phyloP scores from a whole-genome alignment of 2,113 vertebrate species.

The Rhinogobius similis region DNA sequence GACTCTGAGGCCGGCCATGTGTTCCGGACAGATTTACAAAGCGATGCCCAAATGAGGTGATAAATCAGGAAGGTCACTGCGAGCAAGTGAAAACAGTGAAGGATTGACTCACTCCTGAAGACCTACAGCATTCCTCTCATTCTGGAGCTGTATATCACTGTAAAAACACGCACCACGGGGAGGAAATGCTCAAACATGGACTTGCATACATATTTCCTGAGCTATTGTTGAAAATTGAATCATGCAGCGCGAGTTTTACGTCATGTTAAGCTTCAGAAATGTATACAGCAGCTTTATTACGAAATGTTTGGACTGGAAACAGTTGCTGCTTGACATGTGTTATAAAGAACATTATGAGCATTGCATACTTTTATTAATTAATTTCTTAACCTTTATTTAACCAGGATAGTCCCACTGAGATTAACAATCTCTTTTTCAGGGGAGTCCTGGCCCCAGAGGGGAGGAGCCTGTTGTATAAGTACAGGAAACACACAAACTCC shows the following conservation, averaged over 20 bases:
- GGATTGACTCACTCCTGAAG: conserved; percentile 9
- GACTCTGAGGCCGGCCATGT: too few species aligned
- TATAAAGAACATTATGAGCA: too few species aligned
- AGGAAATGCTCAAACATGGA: conserved; percentile 30
- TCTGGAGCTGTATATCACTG: conserved; percentile 2
- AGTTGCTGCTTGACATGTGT: too few species aligned
- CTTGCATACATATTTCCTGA: not conserved
- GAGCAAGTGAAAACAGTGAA: conserved; percentile 23
- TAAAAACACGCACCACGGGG: conserved; percentile 28
- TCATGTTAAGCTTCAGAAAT: not conserved
- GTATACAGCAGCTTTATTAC: not conserved
- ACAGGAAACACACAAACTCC: too few species aligned
- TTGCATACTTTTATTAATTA: too few species aligned
- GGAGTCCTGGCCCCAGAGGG: too few species aligned
- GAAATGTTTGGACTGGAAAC: too few species aligned
- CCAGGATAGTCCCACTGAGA: too few species aligned
- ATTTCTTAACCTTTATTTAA: too few species aligned
- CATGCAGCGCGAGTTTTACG: not conserved
- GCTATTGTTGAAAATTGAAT: not conserved
- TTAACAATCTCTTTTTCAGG: too few species aligned
- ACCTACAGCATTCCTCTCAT: conserved; percentile 48
- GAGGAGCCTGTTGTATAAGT: too few species aligned
- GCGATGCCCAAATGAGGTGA: conserved; percentile 26
- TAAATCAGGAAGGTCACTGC: conserved; percentile 7
- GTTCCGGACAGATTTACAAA: conserved; percentile 14